phyloP scores from a whole-genome alignment of 2,113 vertebrate species.

The Pelodiscus sinensis region DNA sequence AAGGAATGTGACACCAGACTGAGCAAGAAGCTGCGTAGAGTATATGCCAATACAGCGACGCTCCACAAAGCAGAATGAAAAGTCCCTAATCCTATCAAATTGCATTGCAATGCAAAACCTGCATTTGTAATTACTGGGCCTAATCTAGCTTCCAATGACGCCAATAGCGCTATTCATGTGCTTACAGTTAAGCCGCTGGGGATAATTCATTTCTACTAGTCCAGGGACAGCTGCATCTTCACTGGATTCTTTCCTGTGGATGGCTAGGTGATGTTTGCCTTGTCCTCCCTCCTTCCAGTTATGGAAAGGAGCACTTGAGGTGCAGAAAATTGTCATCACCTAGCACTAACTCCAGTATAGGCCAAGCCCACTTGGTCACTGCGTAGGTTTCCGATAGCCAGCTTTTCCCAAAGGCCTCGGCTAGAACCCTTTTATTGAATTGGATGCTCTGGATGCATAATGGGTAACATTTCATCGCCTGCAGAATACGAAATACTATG shows the following conservation, averaged over 20 bases:
- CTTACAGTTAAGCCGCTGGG: background rate
- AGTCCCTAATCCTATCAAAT: background rate
- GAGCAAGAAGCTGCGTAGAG: background rate
- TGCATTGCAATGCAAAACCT: background rate
- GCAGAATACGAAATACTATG: background rate
- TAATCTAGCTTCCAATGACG: background rate
- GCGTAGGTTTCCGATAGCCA: background rate
- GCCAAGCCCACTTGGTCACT: background rate
- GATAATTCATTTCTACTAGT: background rate
- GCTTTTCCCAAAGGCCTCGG: background rate
- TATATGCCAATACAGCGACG: background rate
- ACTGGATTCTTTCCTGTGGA: background rate
- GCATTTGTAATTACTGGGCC: background rate
- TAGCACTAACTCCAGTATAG: background rate
- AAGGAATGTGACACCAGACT: background rate
- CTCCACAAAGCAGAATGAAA: background rate
- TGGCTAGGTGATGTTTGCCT: background rate
- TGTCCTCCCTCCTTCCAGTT: background rate
- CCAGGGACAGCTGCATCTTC: background rate
- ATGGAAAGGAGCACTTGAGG: background rate
- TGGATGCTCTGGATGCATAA: background rate
- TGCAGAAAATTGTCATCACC: background rate
- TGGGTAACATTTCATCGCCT: background rate
- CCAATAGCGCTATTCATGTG: background rate
- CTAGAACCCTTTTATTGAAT: background rate